A percentile compares a stretch with the other conserved stretches of the same genome.
phyloP scores from a whole-genome alignment of 2,113 vertebrate species.

The Dasyornis broadbenti region DNA sequence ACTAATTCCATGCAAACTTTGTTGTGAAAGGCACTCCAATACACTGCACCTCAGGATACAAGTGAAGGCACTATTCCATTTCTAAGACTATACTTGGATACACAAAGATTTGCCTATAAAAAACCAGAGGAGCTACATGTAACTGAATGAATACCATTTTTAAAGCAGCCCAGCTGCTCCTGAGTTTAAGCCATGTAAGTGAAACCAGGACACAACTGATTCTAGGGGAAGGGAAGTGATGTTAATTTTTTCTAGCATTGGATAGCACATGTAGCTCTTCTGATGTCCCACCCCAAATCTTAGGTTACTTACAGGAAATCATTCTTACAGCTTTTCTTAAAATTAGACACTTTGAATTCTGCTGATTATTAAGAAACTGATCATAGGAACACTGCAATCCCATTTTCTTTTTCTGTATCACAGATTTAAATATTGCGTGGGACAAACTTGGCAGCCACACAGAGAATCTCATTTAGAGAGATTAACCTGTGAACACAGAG shows the following conservation, averaged over 20 bases:
- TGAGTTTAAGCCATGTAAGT: background rate
- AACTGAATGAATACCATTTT: background rate
- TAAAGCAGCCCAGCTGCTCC: background rate
- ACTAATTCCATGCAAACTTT: background rate
- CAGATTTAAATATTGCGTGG: constrained; percentile 16
- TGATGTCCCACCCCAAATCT: background rate
- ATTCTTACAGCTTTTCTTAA: background rate
- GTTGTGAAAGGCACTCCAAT: background rate
- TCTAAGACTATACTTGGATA: background rate
- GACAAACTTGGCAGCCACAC: constrained; percentile 13
- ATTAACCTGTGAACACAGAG: constrained; percentile 38
- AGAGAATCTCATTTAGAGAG: constrained; percentile 51
- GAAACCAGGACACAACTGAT: background rate
- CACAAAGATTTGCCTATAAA: background rate
- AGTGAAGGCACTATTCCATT: background rate
- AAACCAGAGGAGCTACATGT: background rate
- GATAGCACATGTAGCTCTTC: background rate
- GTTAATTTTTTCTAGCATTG: background rate
- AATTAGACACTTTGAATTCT: background rate
- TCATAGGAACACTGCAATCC: background rate
- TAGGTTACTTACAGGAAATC: background rate
- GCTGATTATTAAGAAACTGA: background rate
- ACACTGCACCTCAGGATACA: background rate
- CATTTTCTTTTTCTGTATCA: constrained; percentile 2
- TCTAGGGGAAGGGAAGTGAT: background rate